Percentiles rank a stretch among this genome's conserved stretches.
Conservation (phyloP, 2,888 invertebrate genomes). For the Hirtodrosophila cameraria region DNA sequence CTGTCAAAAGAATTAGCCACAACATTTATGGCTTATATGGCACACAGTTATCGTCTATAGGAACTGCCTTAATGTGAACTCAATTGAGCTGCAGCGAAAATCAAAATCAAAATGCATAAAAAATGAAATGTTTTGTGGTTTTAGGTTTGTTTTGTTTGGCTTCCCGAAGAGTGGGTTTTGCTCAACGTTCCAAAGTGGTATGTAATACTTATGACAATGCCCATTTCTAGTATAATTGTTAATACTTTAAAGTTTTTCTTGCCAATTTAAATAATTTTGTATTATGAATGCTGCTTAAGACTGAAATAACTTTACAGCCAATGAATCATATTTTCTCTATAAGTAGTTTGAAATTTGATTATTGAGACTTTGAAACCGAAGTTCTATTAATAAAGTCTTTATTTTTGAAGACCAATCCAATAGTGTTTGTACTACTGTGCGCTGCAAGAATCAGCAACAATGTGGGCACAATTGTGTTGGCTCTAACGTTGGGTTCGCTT, state of each 20-base stretch:
- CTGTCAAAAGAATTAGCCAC: slow-evolving; percentile 5
- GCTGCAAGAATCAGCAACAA: slow-evolving; percentile 33
- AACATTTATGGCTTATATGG: too few species aligned
- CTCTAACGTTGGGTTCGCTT: slow-evolving; percentile 13
- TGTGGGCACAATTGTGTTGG: slow-evolving; percentile 40
- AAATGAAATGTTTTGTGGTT: slow-evolving; percentile 43
- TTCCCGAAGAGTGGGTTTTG: slow-evolving; percentile 16
- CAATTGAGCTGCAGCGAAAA: slow-evolving; percentile 14
- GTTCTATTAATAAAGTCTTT: neutral
- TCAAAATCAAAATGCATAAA: slow-evolving; percentile 31
- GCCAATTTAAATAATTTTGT: too few species aligned
- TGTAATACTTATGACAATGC: neutral
- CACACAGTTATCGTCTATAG: neutral
- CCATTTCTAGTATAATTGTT: too few species aligned
- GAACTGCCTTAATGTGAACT: slow-evolving; percentile 1
- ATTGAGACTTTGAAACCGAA: slow-evolving; percentile 2
- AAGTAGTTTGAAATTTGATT: neutral
- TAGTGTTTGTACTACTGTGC: slow-evolving; percentile 35
- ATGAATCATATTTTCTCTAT: too few species aligned
- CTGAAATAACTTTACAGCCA: too few species aligned
- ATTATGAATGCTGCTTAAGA: too few species aligned
- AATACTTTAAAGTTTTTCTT: too few species aligned
- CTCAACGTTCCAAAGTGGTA: slow-evolving; percentile 13
- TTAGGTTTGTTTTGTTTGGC: slow-evolving; percentile 23
- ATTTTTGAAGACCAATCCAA: slow-evolving; percentile 1